Percentiles rank a stretch among this genome's conserved stretches.
Evolutionary conservation across 1,140 invertebrate genomes (phyloP).

Genomic region (Halotydeus destructor): DNA sequence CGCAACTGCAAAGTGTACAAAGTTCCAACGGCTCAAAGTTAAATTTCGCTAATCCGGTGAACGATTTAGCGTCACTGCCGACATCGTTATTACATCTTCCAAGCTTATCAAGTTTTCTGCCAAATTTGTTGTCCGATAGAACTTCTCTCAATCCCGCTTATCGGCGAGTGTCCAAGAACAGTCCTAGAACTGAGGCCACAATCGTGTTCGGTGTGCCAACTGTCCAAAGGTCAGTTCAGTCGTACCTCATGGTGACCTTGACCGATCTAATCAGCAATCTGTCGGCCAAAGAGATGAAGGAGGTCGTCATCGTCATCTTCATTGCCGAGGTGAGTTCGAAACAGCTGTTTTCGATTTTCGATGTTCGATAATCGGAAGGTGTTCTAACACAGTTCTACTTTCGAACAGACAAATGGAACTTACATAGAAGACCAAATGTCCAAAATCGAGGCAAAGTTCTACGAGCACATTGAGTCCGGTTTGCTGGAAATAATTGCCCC

Average conservation of each 20-base stretch:
- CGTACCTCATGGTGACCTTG: slow-evolving; percentile 66
- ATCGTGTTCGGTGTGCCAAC: slow-evolving; percentile 76
- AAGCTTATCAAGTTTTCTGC: slow-evolving; percentile 62
- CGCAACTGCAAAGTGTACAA: not conserved
- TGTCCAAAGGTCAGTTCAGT: slow-evolving; percentile 65
- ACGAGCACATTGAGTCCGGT: slow-evolving; percentile 47
- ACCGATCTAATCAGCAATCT: slow-evolving; percentile 63
- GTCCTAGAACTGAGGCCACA: slow-evolving; percentile 29
- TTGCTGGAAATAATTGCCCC: slow-evolving; percentile 75
- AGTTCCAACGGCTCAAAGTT: not conserved
- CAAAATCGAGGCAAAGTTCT: slow-evolving; percentile 51
- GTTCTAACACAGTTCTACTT: no score
- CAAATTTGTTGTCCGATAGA: slow-evolving; percentile 58
- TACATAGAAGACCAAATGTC: slow-evolving; percentile 22
- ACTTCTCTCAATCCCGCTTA: slow-evolving; percentile 54
- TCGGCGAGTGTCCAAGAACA: slow-evolving; percentile 1
- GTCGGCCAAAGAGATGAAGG: slow-evolving; percentile 46
- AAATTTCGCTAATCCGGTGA: not conserved
- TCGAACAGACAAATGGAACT: slow-evolving; percentile 23
- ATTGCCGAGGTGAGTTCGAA: slow-evolving; percentile 52
- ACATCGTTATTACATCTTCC: slow-evolving; percentile 29
- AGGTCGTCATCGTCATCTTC: slow-evolving; percentile 68
- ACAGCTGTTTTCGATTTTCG: no score
- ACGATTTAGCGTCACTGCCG: not conserved
- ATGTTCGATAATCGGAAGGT: no score